Evolutionary conservation across 2,888 invertebrate species (phyloP), one percentile per base, ranked within the genome.

Genomic region (Crossocerus cetratus): DNA sequence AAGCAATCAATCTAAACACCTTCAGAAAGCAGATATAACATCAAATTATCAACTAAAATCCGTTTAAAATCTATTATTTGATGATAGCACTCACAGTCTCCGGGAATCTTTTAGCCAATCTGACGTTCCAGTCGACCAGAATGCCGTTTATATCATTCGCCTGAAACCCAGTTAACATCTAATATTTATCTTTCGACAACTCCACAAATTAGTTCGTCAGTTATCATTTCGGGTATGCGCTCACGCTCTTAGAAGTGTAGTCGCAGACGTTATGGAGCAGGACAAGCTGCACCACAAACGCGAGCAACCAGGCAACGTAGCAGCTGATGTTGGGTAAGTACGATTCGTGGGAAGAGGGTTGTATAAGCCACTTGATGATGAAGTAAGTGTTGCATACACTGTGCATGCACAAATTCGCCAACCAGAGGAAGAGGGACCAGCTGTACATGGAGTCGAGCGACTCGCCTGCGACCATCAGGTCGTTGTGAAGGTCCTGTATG

Each of bases 321-420:
- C 86, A 87, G 14, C 14, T 3, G 1, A 82, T 22, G 3, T 71
- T 2, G 0, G 57, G 13, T 76, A 75, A 77, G 0, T 69, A 0
- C 2, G 18, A 0, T 0, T 57, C 8, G 0, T 73, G 4, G n/a
- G 44, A 59, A 4, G 67, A 2, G 1, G 70, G 63, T 56, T 59
- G 32, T 11, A 83, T 14, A 2, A 76, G 0, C 74, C 81, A 84
- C 21, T 79, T 66, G 45, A 81, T 77, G 21, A 88, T 69, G 61
- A 84, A 86, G 63, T 86, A 90, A 13, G 84, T 60, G 76, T 86
- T 84, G 69, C 78, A 76, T 8, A 89, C 84, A 44, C 75, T 73
- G 69, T 90, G 89, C 2, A 84, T 20, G 54, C 83, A 76, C 20
- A 90, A 75, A 77, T 86, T 88, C 2, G 70, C 71, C n/a, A 90